Percentiles rank a stretch among this genome's conserved stretches.
Conservation (phyloP, 2,797 vertebrate genomes). For the Gallinago solitaria region DNA sequence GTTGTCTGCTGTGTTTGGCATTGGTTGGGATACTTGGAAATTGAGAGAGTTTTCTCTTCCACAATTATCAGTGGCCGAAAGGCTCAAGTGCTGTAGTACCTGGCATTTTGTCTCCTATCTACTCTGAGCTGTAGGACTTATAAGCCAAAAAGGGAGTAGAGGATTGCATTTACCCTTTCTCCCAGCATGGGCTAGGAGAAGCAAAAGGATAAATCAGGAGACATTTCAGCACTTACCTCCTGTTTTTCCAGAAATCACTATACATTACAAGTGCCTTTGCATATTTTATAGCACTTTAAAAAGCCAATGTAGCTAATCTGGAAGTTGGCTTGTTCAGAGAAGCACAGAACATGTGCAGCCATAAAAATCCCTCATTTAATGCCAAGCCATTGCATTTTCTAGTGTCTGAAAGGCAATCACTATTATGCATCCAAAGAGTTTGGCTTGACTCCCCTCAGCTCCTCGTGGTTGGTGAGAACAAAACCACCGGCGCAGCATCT, state of each 20-base stretch:
- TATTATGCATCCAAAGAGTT: background rate
- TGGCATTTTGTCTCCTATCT: background rate
- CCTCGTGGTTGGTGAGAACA: background rate
- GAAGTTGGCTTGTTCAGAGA: constrained; percentile 50
- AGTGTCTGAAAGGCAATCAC: constrained; percentile 27
- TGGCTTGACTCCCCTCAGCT: background rate
- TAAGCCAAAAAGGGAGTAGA: background rate
- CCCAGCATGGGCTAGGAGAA: background rate
- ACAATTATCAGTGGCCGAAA: background rate
- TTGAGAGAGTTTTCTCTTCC: background rate
- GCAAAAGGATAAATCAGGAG: constrained; percentile 18
- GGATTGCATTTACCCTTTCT: background rate
- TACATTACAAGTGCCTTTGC: constrained; percentile 40
- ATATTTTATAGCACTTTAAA: constrained; percentile 55
- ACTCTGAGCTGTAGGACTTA: background rate
- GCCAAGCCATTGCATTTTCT: constrained; percentile 36
- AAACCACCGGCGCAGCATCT: background rate
- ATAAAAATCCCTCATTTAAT: constrained; percentile 55
- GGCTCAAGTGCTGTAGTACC: background rate
- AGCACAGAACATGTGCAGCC: constrained; percentile 40
- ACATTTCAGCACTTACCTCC: constrained; percentile 35
- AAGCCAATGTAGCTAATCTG: constrained; percentile 32
- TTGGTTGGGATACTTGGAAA: background rate
- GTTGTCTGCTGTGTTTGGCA: background rate
- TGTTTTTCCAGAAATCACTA: constrained; percentile 27